These are phyloP conservation scores for Notocelia uddmanniana DNA, from an alignment of 2,888 invertebrate species.

Conservation along the genomic window DNA sequence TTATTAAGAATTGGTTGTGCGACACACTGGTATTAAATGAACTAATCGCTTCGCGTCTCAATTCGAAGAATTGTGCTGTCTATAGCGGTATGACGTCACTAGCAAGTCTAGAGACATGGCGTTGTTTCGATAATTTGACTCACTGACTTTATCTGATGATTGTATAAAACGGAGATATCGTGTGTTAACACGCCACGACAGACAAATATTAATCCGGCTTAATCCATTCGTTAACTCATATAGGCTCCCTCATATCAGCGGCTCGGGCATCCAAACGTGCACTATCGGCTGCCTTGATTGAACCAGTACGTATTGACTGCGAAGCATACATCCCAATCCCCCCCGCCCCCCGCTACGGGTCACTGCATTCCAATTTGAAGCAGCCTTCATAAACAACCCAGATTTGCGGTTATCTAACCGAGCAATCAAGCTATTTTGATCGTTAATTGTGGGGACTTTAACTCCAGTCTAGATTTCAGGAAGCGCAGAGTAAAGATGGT, in stretches of 20 bases:
- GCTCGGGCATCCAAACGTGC: constrained; percentile 11
- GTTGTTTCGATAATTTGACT: no score
- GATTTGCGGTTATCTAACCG: constrained; percentile 15
- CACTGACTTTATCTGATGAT: no score
- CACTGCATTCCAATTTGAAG: constrained; percentile 70
- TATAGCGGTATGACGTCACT: no score
- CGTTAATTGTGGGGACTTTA: constrained; percentile 11
- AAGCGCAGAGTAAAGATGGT: constrained; percentile 14
- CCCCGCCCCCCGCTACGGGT: constrained; percentile 53
- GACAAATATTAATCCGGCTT: neutral
- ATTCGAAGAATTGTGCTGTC: no score
- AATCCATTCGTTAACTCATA: neutral
- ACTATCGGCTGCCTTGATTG: constrained; percentile 39
- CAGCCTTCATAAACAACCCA: constrained; percentile 59
- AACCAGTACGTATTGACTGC: constrained; percentile 44
- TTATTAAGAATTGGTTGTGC: no score
- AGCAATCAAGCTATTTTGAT: constrained; percentile 23
- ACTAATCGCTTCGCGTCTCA: no score
- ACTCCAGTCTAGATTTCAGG: neutral
- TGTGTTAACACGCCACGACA: no score
- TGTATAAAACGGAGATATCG: no score
- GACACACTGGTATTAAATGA: no score
- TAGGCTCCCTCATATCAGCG: constrained; percentile 12
- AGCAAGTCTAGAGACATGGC: no score
- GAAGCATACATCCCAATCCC: constrained; percentile 44